phyloP scores from a whole-genome alignment of 1,140 invertebrate species.

The Harlomillsia oculata region DNA sequence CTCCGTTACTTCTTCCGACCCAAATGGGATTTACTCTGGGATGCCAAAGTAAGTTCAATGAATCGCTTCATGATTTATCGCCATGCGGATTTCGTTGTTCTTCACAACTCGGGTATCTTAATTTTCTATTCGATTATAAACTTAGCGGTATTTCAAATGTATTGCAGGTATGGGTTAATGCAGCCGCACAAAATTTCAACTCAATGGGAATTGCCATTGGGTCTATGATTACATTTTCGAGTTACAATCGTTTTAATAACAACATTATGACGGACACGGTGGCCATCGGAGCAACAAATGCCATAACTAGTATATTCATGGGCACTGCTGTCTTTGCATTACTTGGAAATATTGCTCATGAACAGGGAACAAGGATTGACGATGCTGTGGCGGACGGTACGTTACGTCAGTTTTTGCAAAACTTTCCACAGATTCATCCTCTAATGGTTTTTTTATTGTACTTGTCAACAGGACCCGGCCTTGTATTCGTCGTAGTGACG shows the following conservation, averaged over 20 bases:
- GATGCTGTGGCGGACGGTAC: conserved; percentile 74
- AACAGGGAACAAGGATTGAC: conserved; percentile 64
- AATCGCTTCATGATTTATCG: too few relatives aligned
- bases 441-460: conserved; percentile 7
- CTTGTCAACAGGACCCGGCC: conserved; percentile 60
- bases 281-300: conserved; percentile 69
- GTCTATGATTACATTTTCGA: conserved; percentile 88
- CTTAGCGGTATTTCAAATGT: background rate
- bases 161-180: conserved; percentile 74
- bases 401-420: conserved; percentile 35
- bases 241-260: conserved; percentile 86
- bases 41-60: conserved; percentile 55
- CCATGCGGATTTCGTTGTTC: too few relatives aligned
- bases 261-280: conserved; percentile 76
- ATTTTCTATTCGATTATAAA: background rate
- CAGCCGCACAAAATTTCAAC: conserved; percentile 85
- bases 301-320: conserved; percentile 69
- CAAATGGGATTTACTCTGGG: conserved; percentile 69
- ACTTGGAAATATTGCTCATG: conserved; percentile 71
- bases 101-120: background rate
- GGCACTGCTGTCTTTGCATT: conserved; percentile 80
- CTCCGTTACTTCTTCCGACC: conserved; percentile 76
- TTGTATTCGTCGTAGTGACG: conserved; percentile 81
- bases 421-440: background rate
- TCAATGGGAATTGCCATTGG: conserved; percentile 84